These are phyloP conservation scores for Palloptera scutellata DNA, from an alignment of 2,888 invertebrate species.

Conservation along the genomic window DNA sequence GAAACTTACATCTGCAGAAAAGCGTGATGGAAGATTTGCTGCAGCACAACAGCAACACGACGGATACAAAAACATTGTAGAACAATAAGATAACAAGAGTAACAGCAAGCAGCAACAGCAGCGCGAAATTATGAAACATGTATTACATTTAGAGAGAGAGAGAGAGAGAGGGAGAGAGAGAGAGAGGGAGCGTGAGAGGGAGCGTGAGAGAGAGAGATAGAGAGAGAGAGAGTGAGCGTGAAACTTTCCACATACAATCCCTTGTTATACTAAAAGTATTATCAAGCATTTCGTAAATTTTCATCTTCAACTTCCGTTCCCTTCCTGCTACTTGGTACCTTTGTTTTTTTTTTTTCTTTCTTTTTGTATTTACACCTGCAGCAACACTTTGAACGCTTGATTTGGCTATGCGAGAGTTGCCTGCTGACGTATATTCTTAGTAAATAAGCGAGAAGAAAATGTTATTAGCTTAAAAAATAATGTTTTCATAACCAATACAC, in stretches of 20 bases:
- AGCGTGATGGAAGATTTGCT: too few species aligned
- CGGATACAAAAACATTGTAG: not conserved
- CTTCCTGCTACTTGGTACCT: not conserved
- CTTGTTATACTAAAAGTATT: not conserved
- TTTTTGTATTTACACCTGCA: not conserved
- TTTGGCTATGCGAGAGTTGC: not conserved
- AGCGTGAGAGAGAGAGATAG: too few species aligned
- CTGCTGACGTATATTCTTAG: too few species aligned
- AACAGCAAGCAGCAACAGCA: not conserved
- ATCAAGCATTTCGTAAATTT: too few species aligned
- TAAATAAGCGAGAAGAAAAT: too few species aligned
- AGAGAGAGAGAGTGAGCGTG: not conserved
- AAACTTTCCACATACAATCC: not conserved
- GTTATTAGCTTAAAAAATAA: too few species aligned
- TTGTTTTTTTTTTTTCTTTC: not conserved
- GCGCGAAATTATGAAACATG: slow-evolving; percentile 19
- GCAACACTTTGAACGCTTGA: not conserved
- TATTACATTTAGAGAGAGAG: slow-evolving; percentile 22
- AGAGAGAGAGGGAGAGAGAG: too few species aligned
- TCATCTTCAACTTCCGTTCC: too few species aligned
- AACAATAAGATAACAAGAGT: not conserved
- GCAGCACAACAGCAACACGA: not conserved
- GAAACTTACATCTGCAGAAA: too few species aligned
- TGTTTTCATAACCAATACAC: too few species aligned
- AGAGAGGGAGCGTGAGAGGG: too few species aligned